Evolutionary conservation across 2,797 vertebrate genomes (phyloP).

Genomic region (Vultur gryphus): DNA sequence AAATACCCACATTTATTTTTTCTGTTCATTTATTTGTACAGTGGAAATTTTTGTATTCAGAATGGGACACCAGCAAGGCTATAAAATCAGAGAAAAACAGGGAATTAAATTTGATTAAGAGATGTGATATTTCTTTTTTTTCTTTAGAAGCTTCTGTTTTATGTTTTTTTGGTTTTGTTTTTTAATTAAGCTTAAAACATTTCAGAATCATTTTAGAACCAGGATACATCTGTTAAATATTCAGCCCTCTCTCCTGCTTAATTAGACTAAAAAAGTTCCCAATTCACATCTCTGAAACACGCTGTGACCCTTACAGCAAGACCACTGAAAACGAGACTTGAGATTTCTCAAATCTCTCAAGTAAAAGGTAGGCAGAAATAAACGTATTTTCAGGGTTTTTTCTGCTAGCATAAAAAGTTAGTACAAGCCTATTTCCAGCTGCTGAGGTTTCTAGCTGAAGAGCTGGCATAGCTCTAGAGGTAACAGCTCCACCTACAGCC

Average conservation of each 20-base stretch:
- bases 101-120: background rate
- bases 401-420: background rate
- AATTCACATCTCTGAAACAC: background rate
- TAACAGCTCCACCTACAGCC: conserved; percentile 36
- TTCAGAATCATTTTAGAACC: background rate
- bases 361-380: background rate
- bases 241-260: background rate
- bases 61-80: background rate
- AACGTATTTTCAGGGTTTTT: background rate
- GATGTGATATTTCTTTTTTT: background rate
- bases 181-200: background rate
- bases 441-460: background rate
- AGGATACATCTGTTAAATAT: background rate
- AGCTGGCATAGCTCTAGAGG: background rate
- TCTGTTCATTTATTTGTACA: background rate
- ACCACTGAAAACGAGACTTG: background rate
- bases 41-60: background rate
- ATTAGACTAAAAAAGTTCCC: background rate
- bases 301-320: background rate
- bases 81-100: background rate
- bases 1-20: background rate
- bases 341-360: background rate
- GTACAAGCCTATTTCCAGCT: background rate
- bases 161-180: background rate
- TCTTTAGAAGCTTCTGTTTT: background rate